These are phyloP conservation scores for Fundulus diaphanus DNA, from an alignment of 2,797 vertebrate species.

Conservation along the genomic window DNA sequence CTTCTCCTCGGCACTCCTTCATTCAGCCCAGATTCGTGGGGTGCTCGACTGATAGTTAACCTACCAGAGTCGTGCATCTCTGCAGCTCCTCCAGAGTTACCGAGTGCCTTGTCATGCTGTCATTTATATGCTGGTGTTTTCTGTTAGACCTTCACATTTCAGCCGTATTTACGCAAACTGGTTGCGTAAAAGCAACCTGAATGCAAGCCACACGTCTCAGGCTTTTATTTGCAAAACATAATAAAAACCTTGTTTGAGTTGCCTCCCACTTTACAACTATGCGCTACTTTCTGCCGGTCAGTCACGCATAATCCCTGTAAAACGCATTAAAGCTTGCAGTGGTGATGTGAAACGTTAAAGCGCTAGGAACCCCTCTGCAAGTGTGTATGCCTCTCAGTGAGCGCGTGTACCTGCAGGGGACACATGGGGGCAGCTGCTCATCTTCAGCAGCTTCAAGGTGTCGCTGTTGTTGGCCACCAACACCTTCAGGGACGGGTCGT, in stretches of 20 bases:
- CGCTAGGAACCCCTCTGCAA: too few species aligned
- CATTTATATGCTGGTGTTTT: background rate
- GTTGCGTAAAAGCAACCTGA: background rate
- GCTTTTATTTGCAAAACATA: background rate
- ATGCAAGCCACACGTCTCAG: background rate
- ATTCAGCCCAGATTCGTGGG: background rate
- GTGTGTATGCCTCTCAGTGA: background rate
- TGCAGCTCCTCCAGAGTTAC: background rate
- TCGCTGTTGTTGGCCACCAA: conserved; percentile 97
- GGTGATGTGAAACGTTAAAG: too few species aligned
- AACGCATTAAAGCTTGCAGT: background rate
- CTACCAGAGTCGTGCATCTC: too few species aligned
- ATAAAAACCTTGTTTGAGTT: background rate
- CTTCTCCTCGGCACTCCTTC: too few species aligned
- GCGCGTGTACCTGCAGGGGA: conserved; percentile 92
- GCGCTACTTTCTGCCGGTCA: background rate
- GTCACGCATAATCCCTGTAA: background rate
- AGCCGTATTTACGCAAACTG: background rate
- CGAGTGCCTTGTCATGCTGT: background rate
- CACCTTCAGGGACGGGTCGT: conserved; percentile 95
- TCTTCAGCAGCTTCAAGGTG: conserved; percentile 94
- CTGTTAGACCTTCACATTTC: background rate
- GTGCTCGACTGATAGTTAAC: background rate
- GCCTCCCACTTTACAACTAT: background rate
- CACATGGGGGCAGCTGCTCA: conserved; percentile 99